phyloP scores from a whole-genome alignment of 2,113 vertebrate species.

The Corvus moneduloides region DNA sequence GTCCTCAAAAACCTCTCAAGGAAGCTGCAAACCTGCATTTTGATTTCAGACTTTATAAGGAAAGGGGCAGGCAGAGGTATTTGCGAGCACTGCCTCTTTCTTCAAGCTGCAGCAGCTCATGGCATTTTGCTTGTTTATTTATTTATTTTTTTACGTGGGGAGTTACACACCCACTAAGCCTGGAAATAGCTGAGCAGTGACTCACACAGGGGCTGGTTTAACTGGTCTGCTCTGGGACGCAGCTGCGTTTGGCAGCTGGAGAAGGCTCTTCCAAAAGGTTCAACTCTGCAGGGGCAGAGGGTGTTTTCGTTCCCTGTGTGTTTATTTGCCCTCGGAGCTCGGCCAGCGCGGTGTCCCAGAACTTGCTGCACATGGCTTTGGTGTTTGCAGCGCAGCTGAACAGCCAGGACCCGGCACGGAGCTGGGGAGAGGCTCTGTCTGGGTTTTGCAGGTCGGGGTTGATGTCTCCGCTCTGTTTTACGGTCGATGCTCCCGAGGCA shows the following conservation, averaged over 20 bases:
- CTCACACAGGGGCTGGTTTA: conserved; percentile 11
- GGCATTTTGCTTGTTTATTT: conserved; percentile 33
- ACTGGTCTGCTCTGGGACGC: neutral
- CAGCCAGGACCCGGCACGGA: neutral
- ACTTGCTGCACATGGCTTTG: neutral
- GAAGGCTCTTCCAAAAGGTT: neutral
- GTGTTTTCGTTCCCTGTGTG: neutral
- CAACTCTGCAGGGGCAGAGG: neutral
- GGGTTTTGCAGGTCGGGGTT: accelerated
- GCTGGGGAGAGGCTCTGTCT: neutral
- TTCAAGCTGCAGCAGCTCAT: neutral
- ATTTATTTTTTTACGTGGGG: neutral
- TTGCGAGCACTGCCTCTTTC: neutral
- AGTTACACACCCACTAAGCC: conserved; percentile 25
- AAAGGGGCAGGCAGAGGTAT: neutral
- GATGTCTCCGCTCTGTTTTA: neutral
- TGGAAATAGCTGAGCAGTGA: conserved; percentile 55
- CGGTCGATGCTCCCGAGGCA: accelerated
- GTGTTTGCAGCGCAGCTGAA: neutral
- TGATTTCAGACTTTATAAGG: neutral
- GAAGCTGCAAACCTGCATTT: neutral
- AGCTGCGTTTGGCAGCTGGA: neutral
- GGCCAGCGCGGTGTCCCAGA: neutral
- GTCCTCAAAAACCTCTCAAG: neutral
- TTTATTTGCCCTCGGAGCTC: neutral